A percentile compares a stretch with the other conserved stretches of the same genome.
Conservation (phyloP, 1,140 invertebrate genomes). For the Drepana arcuata region DNA sequence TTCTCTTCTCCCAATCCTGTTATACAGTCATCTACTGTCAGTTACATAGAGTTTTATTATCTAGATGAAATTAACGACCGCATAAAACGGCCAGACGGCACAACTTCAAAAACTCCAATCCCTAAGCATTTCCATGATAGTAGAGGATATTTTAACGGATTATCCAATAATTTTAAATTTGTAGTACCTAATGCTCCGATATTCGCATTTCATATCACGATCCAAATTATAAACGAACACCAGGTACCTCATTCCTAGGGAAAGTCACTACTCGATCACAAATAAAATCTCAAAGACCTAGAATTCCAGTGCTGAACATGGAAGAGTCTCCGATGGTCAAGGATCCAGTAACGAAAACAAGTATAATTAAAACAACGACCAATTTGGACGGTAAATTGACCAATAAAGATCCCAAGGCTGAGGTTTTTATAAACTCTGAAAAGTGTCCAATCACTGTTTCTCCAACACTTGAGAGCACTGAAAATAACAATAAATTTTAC, state of each 20-base stretch:
- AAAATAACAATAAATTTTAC: constrained; percentile 53
- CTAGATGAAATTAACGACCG: constrained; percentile 31
- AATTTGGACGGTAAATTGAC: too few relatives aligned
- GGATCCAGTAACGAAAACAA: too few relatives aligned
- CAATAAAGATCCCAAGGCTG: too few relatives aligned
- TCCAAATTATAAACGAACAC: not conserved
- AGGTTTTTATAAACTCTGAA: too few relatives aligned
- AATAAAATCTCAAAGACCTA: too few relatives aligned
- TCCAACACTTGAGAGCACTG: constrained; percentile 11
- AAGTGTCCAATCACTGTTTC: not conserved
- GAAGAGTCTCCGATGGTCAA: too few relatives aligned
- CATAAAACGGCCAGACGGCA: too few relatives aligned
- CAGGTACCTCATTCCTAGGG: too few relatives aligned
- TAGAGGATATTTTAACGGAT: not conserved
- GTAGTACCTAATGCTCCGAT: constrained; percentile 1
- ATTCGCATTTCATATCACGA: constrained; percentile 6
- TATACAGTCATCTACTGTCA: constrained; percentile 23
- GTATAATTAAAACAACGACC: too few relatives aligned
- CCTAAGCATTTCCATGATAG: not conserved
- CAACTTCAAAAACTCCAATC: not conserved
- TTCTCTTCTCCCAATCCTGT: constrained; percentile 1
- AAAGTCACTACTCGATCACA: too few relatives aligned
- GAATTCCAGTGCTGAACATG: too few relatives aligned
- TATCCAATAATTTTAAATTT: not conserved
- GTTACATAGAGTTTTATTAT: constrained; percentile 58